Percentiles rank a stretch among this genome's conserved stretches.
Evolutionary conservation across 2,888 invertebrate genomes (phyloP).

Genomic region (Formica aserva): DNA sequence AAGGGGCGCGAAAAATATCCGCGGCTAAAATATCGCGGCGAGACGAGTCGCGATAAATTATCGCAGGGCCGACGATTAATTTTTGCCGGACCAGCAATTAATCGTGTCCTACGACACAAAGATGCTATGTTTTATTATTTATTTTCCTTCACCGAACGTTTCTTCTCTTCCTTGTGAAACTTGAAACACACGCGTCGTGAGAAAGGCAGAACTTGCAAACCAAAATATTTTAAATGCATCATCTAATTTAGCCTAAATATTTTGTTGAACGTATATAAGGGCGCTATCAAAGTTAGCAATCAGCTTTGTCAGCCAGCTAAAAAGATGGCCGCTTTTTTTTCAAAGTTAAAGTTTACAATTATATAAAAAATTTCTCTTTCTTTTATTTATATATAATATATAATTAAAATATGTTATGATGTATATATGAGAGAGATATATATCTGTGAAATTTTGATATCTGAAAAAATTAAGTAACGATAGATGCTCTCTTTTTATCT

Average conservation of each 20-base stretch:
- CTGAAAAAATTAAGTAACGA: not conserved
- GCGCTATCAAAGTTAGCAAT: not conserved
- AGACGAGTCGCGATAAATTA: conserved; percentile 68
- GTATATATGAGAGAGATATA: not conserved
- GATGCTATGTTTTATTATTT: conserved; percentile 64
- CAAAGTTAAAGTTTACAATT: not conserved
- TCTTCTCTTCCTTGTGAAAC: conserved; percentile 30
- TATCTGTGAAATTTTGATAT: not conserved
- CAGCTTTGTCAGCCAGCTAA: not conserved
- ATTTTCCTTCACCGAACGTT: conserved; percentile 62
- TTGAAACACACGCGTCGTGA: conserved; percentile 48
- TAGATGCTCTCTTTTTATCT: not conserved
- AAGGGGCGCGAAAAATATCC: conserved; percentile 63
- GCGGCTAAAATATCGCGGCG: conserved; percentile 69
- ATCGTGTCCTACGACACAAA: conserved; percentile 68
- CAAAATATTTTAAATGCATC: conserved; percentile 7
- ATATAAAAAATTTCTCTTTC: not conserved
- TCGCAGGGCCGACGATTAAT: conserved; percentile 68
- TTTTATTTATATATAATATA: not conserved
- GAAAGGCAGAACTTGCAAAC: conserved; percentile 44
- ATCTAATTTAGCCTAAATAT: not conserved
- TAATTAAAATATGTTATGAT: not conserved
- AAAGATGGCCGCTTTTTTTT: not conserved
- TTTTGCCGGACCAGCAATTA: conserved; percentile 68
- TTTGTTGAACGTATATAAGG: not conserved